A percentile compares a stretch with the other conserved stretches of the same genome.
These are phyloP conservation scores for Argyrosomus regius DNA, from an alignment of 2,797 vertebrate genomes.

Conservation along the genomic window DNA sequence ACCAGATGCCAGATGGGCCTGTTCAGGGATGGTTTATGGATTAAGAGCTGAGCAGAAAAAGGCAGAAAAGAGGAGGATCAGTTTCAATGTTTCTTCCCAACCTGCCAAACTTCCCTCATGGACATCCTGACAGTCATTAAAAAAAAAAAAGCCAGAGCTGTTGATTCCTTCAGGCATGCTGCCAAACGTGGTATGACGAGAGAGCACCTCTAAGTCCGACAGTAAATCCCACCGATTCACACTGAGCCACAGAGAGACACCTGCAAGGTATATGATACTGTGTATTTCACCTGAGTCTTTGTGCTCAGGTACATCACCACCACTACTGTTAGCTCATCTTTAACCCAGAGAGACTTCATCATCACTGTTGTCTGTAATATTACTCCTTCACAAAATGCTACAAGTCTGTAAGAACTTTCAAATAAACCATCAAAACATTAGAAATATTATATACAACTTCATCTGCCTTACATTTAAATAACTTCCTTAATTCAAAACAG, in stretches of 20 bases:
- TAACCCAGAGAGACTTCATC: conserved; percentile 27
- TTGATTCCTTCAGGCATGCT: conserved; percentile 74
- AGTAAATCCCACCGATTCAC: conserved; percentile 74
- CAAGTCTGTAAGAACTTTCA: neutral
- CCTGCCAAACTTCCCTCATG: conserved; percentile 76
- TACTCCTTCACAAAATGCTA: neutral
- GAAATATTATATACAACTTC: neutral
- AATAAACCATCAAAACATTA: neutral
- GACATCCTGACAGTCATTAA: conserved; percentile 70
- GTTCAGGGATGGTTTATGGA: conserved; percentile 78
- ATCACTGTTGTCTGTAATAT: conserved; percentile 14
- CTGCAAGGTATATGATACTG: conserved; percentile 79
- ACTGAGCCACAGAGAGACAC: conserved; percentile 73
- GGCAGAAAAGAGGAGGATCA: conserved; percentile 68
- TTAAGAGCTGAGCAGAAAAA: conserved; percentile 75
- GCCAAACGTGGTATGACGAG: conserved; percentile 74
- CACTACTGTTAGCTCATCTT: conserved; percentile 47
- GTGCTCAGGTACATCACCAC: conserved; percentile 66
- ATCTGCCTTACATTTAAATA: neutral
- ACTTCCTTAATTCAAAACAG: no score
- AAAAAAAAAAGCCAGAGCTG: conserved; percentile 51
- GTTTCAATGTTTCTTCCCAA: conserved; percentile 81
- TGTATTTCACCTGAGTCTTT: conserved; percentile 67
- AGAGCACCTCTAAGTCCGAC: conserved; percentile 72
- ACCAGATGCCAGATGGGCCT: conserved; percentile 69